phyloP scores from a whole-genome alignment of 2,113 vertebrate genomes.

The Eira barbara region DNA sequence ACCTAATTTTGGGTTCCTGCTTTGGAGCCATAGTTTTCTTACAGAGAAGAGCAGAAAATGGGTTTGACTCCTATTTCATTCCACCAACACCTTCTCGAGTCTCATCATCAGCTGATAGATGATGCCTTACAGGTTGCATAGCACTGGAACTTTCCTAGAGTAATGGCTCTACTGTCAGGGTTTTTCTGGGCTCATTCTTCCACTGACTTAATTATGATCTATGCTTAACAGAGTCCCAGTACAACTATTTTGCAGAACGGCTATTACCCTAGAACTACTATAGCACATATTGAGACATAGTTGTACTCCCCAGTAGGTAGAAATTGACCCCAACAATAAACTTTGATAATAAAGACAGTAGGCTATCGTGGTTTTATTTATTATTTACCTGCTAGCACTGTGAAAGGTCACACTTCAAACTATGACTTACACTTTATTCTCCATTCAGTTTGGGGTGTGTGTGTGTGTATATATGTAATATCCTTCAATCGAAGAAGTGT shows the following conservation, averaged over 20 bases:
- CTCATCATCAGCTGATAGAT: not conserved
- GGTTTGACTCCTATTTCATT: not conserved
- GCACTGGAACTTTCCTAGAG: slow-evolving; percentile 55
- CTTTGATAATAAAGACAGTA: slow-evolving; percentile 63
- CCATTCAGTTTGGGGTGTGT: not conserved
- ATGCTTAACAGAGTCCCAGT: slow-evolving; percentile 41
- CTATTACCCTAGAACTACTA: slow-evolving; percentile 8
- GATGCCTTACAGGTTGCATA: slow-evolving; percentile 49
- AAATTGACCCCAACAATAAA: slow-evolving; percentile 68
- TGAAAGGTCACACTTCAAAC: not conserved
- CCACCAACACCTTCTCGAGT: not conserved
- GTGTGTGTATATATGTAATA: not conserved
- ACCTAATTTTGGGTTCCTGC: not conserved
- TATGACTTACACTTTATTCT: not conserved
- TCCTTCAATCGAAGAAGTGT: not conserved
- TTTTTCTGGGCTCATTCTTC: slow-evolving; percentile 30
- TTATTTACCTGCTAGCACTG: not conserved
- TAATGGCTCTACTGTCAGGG: slow-evolving; percentile 26
- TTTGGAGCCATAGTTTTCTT: not conserved
- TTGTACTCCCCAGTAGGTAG: slow-evolving; percentile 46
- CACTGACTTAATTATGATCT: not conserved
- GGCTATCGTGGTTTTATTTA: slow-evolving; percentile 15
- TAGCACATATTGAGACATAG: slow-evolving; percentile 54
- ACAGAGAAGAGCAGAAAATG: slow-evolving; percentile 17
- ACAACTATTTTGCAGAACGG: slow-evolving; percentile 9